A percentile compares a stretch with the other conserved stretches of the same genome.
phyloP scores from a whole-genome alignment of 2,113 vertebrate genomes.

The Archocentrus centrarchus region DNA sequence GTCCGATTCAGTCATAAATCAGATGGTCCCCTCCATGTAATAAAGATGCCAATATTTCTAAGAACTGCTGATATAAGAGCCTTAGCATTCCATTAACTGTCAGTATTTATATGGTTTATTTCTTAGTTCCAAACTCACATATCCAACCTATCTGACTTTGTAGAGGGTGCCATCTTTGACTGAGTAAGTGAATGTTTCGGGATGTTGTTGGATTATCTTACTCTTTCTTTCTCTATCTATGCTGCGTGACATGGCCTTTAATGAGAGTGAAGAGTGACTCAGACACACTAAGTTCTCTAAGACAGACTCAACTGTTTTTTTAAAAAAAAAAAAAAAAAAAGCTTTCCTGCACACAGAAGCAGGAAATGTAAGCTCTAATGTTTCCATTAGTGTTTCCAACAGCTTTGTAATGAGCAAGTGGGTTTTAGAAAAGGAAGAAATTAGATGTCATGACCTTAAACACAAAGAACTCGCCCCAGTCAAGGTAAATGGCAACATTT shows the following conservation, averaged over 20 bases:
- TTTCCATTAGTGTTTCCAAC: too few relatives aligned
- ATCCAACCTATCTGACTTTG: not conserved
- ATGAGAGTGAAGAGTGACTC: not conserved
- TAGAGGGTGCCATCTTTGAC: not conserved
- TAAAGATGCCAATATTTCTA: not conserved
- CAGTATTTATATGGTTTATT: fast-evolving
- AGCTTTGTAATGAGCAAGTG: too few relatives aligned
- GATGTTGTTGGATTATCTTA: not conserved
- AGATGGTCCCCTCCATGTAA: fast-evolving
- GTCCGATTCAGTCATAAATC: too few relatives aligned
- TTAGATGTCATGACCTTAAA: too few relatives aligned
- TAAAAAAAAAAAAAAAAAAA: not conserved
- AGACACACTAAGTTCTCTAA: not conserved
- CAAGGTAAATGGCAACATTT: too few relatives aligned
- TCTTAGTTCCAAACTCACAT: not conserved
- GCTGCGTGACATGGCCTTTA: not conserved
- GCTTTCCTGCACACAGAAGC: not conserved
- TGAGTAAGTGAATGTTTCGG: not conserved
- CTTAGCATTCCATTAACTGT: not conserved
- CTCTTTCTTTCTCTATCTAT: not conserved
- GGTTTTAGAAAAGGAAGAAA: too few relatives aligned
- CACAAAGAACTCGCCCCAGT: too few relatives aligned
- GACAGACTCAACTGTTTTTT: not conserved
- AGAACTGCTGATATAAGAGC: not conserved
- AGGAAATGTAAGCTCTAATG: not conserved